Evolutionary conservation across 2,113 vertebrate species (phyloP), one percentile per base, ranked within the genome.

Genomic region (Macquaria ambigua): DNA sequence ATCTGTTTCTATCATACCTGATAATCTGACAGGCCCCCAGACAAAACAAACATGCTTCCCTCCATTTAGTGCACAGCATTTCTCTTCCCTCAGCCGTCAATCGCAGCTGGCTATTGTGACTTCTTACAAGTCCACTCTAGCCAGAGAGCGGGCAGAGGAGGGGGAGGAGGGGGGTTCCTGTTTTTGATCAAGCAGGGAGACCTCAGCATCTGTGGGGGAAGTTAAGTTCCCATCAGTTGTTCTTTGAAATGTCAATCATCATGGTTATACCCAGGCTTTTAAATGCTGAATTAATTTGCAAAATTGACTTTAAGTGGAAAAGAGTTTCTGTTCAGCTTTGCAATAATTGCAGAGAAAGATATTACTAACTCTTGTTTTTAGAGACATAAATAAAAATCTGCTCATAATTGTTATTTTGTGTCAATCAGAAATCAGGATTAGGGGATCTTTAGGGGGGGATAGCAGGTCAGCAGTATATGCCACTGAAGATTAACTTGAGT

Each of bases 1-100:
- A 63, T 76, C 52, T 87, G 75, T 59, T 81, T 48, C 37, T 37
- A 46, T 81, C 61, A 61, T 77, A 85, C 56, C 74, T 87, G 52
- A 61, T 78, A 64, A 77, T 87, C 50, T 82, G 62, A 88, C 77
- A 75, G 80, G 31, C 58, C 68, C 58, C 37, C 39, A 53, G 73
- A 61, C 64, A 72, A 70, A 67, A 87, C 58, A 81, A 62, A 83
- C 67, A 69, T 16, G 39, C 66, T 31, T 76, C 55, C 46, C 46
- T 56, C 43, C 62, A 62, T 23, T 68, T 62, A 76, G 70, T 37
- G 46, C 3, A 1, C 7, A 2, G 55, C 81, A 56, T 55, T 25
- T 61, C 21, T 2, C 70, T 79, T 25, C 12, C 37, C 18, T 34
- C 66, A 72, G 59, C 79, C 12, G 8, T 70, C 74, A 81, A 2